phyloP scores from a whole-genome alignment of 2,797 vertebrate genomes.

The Oreochromis mossambicus region DNA sequence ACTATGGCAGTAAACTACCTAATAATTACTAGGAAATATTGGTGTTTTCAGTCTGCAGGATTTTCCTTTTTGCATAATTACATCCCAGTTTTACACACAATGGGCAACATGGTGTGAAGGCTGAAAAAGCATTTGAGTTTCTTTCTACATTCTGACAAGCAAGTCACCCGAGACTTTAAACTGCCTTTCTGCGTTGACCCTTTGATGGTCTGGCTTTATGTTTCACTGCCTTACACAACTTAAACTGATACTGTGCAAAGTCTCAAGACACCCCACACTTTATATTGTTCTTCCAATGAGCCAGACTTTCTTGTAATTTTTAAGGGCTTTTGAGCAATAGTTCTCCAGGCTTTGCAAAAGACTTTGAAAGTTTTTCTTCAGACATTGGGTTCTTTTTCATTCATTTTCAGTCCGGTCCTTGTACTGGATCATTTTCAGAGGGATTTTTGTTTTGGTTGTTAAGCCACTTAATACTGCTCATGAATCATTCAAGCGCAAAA shows the following conservation, averaged over 20 bases:
- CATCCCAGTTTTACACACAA: background rate
- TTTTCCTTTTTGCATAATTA: background rate
- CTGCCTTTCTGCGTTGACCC: background rate
- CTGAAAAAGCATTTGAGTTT: background rate
- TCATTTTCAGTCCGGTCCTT: background rate
- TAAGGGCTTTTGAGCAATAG: background rate
- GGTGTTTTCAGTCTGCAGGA: background rate
- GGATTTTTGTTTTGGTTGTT: background rate
- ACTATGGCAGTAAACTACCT: background rate
- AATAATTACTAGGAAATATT: background rate
- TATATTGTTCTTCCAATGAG: background rate
- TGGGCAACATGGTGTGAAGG: background rate
- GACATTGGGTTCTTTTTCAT: background rate
- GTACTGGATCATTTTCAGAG: background rate
- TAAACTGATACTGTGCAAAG: background rate
- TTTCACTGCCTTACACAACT: background rate
- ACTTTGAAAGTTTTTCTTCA: background rate
- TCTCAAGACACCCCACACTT: background rate
- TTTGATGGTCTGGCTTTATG: slow-evolving; percentile 19
- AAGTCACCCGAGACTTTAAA: slow-evolving; percentile 17
- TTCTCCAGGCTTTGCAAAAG: background rate
- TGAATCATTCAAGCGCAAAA: background rate
- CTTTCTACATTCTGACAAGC: slow-evolving; percentile 1
- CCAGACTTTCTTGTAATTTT: background rate
- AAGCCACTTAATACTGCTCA: background rate